Evolutionary conservation across 2,113 vertebrate genomes (phyloP).

Genomic region (Burhinus bistriatus): DNA sequence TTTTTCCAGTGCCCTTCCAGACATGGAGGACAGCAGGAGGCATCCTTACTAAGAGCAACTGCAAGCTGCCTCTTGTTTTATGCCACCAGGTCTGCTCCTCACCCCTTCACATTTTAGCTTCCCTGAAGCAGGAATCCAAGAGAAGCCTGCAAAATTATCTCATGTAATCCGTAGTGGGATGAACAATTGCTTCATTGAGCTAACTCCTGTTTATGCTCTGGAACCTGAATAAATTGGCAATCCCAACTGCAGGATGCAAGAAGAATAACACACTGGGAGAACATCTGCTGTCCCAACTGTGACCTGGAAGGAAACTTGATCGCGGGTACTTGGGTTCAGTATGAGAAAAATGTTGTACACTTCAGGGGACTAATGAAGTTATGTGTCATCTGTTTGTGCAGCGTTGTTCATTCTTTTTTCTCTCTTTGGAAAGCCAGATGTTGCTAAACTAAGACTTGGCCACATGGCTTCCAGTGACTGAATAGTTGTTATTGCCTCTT

Average conservation of each 20-base stretch:
- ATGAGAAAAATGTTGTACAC: conserved; percentile 33
- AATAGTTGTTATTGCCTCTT: not conserved
- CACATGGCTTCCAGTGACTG: not conserved
- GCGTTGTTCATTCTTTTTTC: not conserved
- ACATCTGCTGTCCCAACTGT: conserved; percentile 59
- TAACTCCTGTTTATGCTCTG: conserved; percentile 16
- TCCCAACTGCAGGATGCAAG: not conserved
- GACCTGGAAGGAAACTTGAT: conserved; percentile 51
- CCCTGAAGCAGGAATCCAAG: not conserved
- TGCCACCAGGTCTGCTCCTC: not conserved
- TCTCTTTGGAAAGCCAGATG: conserved; percentile 22
- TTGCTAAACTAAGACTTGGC: not conserved
- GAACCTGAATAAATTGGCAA: not conserved
- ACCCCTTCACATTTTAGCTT: not conserved
- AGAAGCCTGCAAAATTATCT: not conserved
- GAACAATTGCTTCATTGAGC: conserved; percentile 14
- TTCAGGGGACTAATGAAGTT: not conserved
- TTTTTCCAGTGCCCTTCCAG: not conserved
- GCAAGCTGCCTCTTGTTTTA: not conserved
- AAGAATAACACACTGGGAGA: conserved; percentile 36
- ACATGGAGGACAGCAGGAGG: not conserved
- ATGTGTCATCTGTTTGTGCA: not conserved
- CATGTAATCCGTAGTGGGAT: not conserved
- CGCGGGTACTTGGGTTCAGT: conserved; percentile 4
- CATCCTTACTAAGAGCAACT: not conserved